These are phyloP conservation scores for Lysandra bellargus DNA, from an alignment of 2,888 invertebrate species.

Conservation along the genomic window DNA sequence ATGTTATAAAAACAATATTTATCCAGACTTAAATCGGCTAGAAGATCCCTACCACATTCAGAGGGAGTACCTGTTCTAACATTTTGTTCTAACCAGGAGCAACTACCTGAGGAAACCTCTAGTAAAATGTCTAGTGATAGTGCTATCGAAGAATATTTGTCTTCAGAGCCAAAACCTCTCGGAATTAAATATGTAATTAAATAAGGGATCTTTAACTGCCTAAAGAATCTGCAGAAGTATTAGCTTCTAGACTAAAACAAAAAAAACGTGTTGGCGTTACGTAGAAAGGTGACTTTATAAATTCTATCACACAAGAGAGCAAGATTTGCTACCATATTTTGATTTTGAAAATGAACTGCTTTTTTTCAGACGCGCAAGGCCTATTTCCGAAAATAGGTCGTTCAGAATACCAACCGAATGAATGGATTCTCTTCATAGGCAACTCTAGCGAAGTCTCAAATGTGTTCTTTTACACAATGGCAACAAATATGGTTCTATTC, in stretches of 20 bases:
- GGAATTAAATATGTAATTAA: background rate
- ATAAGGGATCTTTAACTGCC: background rate
- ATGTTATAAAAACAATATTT: no score
- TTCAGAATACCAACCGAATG: background rate
- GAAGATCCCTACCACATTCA: no score
- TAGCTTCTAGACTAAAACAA: background rate
- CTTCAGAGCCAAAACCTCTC: background rate
- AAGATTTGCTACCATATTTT: background rate
- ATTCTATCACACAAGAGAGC: background rate
- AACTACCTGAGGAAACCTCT: no score
- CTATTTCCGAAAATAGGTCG: no score
- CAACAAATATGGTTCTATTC: background rate
- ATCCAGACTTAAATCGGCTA: no score
- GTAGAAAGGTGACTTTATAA: background rate
- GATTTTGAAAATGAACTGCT: no score
- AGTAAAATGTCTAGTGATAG: no score
- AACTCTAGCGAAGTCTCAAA: background rate
- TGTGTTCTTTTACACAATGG: constrained; percentile 19
- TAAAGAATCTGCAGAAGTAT: background rate
- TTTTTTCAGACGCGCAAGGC: no score
- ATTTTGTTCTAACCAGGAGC: no score
- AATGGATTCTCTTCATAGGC: constrained; percentile 17
- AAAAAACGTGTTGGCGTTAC: background rate
- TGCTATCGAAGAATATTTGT: no score
- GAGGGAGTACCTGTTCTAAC: no score